These are phyloP conservation scores for Erannis defoliaria DNA, from an alignment of 2,888 invertebrate species.

Conservation along the genomic window DNA sequence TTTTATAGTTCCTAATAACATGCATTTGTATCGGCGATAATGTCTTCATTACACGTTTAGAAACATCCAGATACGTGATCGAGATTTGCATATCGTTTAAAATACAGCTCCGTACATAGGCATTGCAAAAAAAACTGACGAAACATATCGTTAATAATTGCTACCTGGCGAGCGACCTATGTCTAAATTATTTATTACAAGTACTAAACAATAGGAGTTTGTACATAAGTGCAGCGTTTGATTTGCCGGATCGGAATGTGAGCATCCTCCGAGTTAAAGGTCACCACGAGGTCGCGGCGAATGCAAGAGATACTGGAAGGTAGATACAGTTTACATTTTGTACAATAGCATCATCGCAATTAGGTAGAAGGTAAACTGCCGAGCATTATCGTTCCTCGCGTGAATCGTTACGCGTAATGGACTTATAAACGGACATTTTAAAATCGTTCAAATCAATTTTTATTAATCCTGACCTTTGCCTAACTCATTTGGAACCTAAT, in stretches of 20 bases:
- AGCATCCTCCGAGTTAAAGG: constrained; percentile 77
- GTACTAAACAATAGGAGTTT: constrained; percentile 62
- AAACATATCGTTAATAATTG: constrained; percentile 43
- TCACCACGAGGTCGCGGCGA: constrained; percentile 70
- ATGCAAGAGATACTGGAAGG: constrained; percentile 57
- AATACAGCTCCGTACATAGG: constrained; percentile 19
- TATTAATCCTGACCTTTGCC: constrained; percentile 45
- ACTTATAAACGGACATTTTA: constrained; percentile 53
- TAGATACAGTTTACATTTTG: constrained; percentile 52
- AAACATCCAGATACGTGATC: constrained; percentile 34
- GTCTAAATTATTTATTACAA: constrained; percentile 46
- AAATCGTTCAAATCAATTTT: constrained; percentile 49
- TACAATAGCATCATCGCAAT: constrained; percentile 67
- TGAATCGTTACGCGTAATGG: constrained; percentile 53
- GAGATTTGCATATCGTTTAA: constrained; percentile 33
- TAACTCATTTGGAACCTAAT: constrained; percentile 18
- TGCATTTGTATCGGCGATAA: constrained; percentile 44
- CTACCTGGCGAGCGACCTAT: constrained; percentile 44
- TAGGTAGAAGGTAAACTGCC: constrained; percentile 66
- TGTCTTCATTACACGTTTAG: constrained; percentile 39
- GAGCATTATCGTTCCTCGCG: constrained; percentile 46
- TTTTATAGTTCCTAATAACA: constrained; percentile 48
- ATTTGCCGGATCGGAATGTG: constrained; percentile 75
- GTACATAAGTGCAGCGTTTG: constrained; percentile 67
- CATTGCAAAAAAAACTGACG: constrained; percentile 31